These are phyloP conservation scores for Brevimyrus niger DNA, from an alignment of 2,113 vertebrate species.

Conservation along the genomic window DNA sequence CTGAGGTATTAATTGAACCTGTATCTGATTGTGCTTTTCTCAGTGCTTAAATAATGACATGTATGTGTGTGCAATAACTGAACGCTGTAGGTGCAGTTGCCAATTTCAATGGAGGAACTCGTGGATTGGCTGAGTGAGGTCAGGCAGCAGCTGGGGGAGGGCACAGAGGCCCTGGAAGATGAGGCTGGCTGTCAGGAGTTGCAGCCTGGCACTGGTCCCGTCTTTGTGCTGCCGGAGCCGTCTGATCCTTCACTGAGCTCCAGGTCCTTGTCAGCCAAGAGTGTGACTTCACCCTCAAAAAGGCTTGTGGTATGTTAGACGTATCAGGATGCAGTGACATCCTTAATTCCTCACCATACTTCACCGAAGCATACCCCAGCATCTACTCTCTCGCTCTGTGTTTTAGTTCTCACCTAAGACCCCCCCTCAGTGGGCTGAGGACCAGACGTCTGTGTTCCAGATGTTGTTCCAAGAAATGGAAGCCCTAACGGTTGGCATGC, in stretches of 20 bases:
- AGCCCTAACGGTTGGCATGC: conserved; percentile 77
- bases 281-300: conserved; percentile 74
- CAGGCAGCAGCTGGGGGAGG: conserved; percentile 78
- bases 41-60: neutral
- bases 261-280: conserved; percentile 73
- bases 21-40: neutral
- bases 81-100: conserved; percentile 57
- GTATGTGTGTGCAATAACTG: neutral
- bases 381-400: neutral
- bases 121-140: conserved; percentile 80
- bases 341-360: neutral
- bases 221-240: conserved; percentile 54
- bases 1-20: neutral
- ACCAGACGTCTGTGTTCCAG: conserved; percentile 84
- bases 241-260: conserved; percentile 65
- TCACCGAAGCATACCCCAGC: neutral
- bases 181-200: conserved; percentile 34
- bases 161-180: conserved; percentile 56
- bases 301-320: conserved; percentile 67
- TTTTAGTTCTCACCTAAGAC: conserved; percentile 82
- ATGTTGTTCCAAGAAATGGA: conserved; percentile 92
- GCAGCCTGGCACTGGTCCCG: conserved; percentile 57
- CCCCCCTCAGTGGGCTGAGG: conserved; percentile 88
- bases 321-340: neutral
- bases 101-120: conserved; percentile 81